Base-by-base conservation (phyloP, 2,888 invertebrate species). In the Luffia ferchaultella region DNA sequence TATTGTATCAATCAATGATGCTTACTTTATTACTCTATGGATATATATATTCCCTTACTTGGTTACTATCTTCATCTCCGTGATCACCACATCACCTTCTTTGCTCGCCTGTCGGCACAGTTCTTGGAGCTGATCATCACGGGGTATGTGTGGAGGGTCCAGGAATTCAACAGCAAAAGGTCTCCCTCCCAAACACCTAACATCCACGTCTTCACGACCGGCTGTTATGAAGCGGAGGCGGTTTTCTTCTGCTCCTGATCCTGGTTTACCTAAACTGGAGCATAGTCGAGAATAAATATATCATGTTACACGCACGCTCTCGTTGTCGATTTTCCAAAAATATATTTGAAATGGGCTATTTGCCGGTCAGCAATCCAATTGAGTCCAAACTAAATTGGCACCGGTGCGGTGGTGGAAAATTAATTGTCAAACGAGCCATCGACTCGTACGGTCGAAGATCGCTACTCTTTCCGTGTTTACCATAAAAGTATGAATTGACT, bases 131-230 rank as follows among this genome's bases (percentile, higher is more conserved):
- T 79, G 74, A 0, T 53, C 65, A 0, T 52, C 49, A 0, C 60
- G 60, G 20, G 73, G 59, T 52, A 57, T 57, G 12, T 76, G 62
- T 0, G 65, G 60, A 1, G 82, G 78, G 55, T 82, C 80, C 15
- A 67, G 18, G 18, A 96, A 87, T 85, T 98, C 96, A 0, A 98
- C 78, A 1, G 93, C 93, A 80, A 98, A 99, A 0, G 98, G 98
- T 7, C 98, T 82, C 0, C 98, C 98, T 1, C 97, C 96, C 54
- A 99, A 76, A 76, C 95, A 98, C 52, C 97, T 85, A 0, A 98
- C 98, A 78, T 99, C 99, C 0, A 97, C 95, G 77, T 99, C 99
- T 77, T 99, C 98, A 42, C 99, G 85, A 0, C 98, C 98, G 49
- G 97, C 96, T 1, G 97, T 89, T 58, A 93, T 88, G 76, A 98